These are phyloP conservation scores for Momotus momota DNA, from an alignment of 2,797 vertebrate species.

Conservation along the genomic window DNA sequence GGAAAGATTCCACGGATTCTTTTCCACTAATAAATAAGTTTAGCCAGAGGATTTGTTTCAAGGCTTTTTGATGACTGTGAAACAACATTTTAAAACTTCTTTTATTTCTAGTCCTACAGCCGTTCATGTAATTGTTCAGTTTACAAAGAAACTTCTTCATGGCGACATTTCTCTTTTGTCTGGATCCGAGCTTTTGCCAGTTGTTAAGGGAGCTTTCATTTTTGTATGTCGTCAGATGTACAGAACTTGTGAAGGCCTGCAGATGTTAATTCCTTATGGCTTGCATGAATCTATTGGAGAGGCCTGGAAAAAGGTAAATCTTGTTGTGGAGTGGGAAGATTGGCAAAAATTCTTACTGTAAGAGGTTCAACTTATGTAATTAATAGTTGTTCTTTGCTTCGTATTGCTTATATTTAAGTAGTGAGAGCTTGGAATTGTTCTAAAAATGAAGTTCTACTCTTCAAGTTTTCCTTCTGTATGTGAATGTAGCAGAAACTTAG, in stretches of 20 bases:
- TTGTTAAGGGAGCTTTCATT: constrained; percentile 90
- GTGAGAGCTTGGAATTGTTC: background rate
- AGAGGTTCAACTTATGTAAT: background rate
- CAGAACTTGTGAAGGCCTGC: constrained; percentile 92
- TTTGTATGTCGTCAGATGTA: constrained; percentile 94
- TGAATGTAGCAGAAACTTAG: background rate
- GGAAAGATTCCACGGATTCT: background rate
- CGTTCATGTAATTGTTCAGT: constrained; percentile 86
- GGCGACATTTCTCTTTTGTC: constrained; percentile 78
- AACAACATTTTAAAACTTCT: background rate
- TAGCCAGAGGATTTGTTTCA: background rate
- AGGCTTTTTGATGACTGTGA: background rate
- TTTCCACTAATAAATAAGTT: background rate
- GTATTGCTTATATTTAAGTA: background rate
- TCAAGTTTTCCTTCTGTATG: background rate
- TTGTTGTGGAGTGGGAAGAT: background rate
- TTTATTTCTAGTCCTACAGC: constrained; percentile 82
- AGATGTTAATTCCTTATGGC: constrained; percentile 85
- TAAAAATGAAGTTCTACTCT: background rate
- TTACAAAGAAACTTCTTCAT: constrained; percentile 90
- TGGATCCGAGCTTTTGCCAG: constrained; percentile 75
- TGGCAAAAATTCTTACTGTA: background rate
- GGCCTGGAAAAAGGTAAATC: constrained; percentile 90
- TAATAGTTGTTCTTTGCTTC: background rate
- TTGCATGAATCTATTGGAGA: constrained; percentile 87